Percentiles rank a stretch among this genome's conserved stretches.
Conservation (phyloP, 1,140 invertebrate species). For the Diorhabda carinulata region DNA sequence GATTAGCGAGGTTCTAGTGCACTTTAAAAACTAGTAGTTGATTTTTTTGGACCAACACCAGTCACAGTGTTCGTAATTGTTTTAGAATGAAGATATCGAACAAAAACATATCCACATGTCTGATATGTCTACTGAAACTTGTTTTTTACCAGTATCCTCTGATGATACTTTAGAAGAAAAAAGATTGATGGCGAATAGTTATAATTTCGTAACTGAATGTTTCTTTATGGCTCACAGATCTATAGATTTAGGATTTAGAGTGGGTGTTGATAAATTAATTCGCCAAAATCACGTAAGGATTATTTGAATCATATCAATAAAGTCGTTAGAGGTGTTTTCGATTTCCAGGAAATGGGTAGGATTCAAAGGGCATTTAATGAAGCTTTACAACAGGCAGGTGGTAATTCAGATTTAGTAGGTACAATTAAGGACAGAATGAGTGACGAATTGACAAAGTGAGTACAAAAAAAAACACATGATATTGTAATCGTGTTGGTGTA, state of each 20-base stretch:
- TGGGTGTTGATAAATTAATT: constrained; percentile 73
- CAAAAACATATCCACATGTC: constrained; percentile 63
- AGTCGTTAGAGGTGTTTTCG: no score
- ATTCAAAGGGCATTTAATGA: constrained; percentile 56
- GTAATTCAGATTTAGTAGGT: constrained; percentile 54
- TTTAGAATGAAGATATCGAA: constrained; percentile 48
- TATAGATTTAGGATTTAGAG: constrained; percentile 76
- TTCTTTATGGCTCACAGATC: constrained; percentile 87
- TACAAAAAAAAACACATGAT: neutral
- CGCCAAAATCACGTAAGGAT: constrained; percentile 54
- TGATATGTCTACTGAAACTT: constrained; percentile 70
- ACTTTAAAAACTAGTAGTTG: no score
- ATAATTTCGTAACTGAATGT: constrained; percentile 84
- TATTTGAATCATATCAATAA: neutral
- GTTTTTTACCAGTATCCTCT: constrained; percentile 65
- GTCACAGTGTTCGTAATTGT: neutral
- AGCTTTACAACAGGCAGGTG: constrained; percentile 49
- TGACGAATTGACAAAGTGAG: constrained; percentile 56
- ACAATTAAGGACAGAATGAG: constrained; percentile 62
- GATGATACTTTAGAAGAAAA: constrained; percentile 56
- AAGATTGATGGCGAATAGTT: constrained; percentile 53
- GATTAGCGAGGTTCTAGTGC: no score
- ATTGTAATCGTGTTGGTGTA: constrained; percentile 10
- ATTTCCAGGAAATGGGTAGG: constrained; percentile 4
- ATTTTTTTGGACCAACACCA: no score